These are phyloP conservation scores for Lepidocolaptes lacrymiger DNA, from an alignment of 2,797 vertebrate genomes.

Conservation along the genomic window DNA sequence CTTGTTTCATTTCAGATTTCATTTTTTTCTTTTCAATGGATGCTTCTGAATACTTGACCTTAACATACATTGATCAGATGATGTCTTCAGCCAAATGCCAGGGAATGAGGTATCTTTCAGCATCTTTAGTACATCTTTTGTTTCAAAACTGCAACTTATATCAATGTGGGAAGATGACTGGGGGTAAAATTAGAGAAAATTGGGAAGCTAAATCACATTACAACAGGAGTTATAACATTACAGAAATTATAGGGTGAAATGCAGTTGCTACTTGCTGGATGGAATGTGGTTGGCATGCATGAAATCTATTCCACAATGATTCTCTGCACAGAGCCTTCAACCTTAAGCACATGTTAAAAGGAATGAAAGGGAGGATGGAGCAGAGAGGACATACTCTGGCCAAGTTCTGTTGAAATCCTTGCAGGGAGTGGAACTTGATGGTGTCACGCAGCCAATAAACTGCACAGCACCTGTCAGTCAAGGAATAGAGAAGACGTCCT, in stretches of 20 bases:
- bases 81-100: background rate
- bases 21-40: background rate
- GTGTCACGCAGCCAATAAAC: background rate
- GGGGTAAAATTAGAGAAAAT: background rate
- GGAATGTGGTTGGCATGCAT: accelerated
- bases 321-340: background rate
- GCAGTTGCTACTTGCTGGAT: background rate
- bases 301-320: background rate
- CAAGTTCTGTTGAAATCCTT: background rate
- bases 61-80: background rate
- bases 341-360: background rate
- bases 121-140: background rate
- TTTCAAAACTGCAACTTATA: background rate
- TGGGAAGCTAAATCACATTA: background rate
- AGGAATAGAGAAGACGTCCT: background rate
- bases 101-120: background rate
- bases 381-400: background rate
- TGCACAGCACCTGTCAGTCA: background rate
- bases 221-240: background rate
- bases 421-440: background rate
- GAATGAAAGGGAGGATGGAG: background rate
- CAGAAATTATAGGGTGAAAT: background rate
- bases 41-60: background rate
- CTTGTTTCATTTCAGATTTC: background rate
- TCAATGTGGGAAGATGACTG: background rate